A percentile compares a stretch with the other conserved stretches of the same genome.
Conservation (phyloP, 2,888 invertebrate genomes). For the Standfussiana lucernea region DNA sequence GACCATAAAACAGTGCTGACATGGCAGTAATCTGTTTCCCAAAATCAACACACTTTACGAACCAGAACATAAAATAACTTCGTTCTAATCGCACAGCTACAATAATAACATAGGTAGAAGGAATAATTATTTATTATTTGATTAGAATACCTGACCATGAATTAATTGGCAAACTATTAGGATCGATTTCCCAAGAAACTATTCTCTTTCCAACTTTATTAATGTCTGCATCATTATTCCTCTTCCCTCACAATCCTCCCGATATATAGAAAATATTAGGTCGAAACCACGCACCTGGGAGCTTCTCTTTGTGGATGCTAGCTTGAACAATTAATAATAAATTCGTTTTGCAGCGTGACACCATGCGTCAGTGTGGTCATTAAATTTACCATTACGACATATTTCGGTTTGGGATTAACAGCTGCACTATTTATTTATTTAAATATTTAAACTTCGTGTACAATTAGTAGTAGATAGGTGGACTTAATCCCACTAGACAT, state of each 20-base stretch:
- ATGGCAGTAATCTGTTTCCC: background rate
- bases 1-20: background rate
- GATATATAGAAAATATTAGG: background rate
- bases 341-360: background rate
- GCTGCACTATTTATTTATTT: no score
- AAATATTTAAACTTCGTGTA: no score
- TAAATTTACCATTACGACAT: background rate
- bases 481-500: no score
- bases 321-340: background rate
- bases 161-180: background rate
- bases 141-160: background rate
- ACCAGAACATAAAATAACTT: background rate
- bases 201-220: background rate
- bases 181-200: background rate
- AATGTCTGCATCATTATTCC: constrained; percentile 6
- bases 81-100: background rate
- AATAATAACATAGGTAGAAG: background rate
- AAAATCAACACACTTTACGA: no score
- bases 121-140: background rate
- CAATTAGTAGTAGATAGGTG: no score
- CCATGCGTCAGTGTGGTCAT: background rate
- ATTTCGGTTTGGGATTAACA: background rate
- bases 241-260: background rate
- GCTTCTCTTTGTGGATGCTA: background rate
- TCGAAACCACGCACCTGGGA: background rate